phyloP scores from a whole-genome alignment of 2,888 invertebrate species.

The Drosophila anomelani region DNA sequence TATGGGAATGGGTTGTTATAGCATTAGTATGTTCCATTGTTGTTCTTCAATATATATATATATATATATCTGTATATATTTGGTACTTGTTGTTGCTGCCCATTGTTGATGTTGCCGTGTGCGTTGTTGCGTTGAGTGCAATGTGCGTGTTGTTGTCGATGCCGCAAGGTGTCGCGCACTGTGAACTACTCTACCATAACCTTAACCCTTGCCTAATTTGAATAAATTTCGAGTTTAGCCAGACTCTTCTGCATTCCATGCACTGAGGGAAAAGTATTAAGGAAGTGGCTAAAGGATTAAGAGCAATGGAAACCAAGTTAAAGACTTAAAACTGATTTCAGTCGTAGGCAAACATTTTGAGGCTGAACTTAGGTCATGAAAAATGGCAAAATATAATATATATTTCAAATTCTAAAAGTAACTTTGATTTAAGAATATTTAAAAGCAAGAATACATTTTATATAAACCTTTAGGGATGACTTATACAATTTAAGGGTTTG shows the following conservation, averaged over 20 bases:
- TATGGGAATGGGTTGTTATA: slow-evolving; percentile 66
- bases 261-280: not conserved
- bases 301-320: not conserved
- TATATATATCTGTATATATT: not conserved
- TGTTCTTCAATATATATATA: slow-evolving; percentile 40
- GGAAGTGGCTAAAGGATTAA: no score
- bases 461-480: no score
- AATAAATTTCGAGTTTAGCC: slow-evolving; percentile 60
- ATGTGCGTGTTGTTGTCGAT: slow-evolving; percentile 59
- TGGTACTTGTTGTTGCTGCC: slow-evolving; percentile 43
- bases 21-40: slow-evolving; percentile 77
- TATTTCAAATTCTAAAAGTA: not conserved
- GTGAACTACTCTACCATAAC: slow-evolving; percentile 76
- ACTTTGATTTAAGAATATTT: no score
- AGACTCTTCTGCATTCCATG: slow-evolving; percentile 3
- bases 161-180: slow-evolving; percentile 77
- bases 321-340: not conserved
- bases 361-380: no score
- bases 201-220: slow-evolving; percentile 60
- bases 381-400: not conserved
- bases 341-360: accelerated
- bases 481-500: no score
- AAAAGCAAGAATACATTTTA: no score
- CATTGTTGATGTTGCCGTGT: slow-evolving; percentile 50
- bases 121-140: slow-evolving; percentile 65